These are phyloP conservation scores for Aphyosemion australe DNA, from an alignment of 2,113 vertebrate genomes.

Conservation along the genomic window DNA sequence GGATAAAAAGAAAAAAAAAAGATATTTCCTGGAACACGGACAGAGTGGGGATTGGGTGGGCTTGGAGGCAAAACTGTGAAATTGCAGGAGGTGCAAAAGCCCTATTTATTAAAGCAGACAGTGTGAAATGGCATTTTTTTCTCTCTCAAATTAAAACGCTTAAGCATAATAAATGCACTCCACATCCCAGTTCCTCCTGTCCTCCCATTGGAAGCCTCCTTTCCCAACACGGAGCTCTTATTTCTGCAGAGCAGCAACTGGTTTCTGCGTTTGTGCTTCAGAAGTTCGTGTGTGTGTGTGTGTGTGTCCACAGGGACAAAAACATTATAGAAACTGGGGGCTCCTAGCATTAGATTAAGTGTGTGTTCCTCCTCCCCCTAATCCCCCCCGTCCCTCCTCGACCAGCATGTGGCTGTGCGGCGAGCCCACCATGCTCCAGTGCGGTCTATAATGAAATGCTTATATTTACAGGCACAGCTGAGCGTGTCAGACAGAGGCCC, in stretches of 20 bases:
- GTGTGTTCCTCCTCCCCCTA: constrained; percentile 78
- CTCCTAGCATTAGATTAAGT: constrained; percentile 85
- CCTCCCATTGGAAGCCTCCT: constrained; percentile 49
- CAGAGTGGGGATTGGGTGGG: constrained; percentile 68
- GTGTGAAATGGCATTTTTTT: constrained; percentile 84
- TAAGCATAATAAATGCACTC: constrained; percentile 85
- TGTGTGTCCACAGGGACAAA: constrained; percentile 67
- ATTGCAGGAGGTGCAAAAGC: constrained; percentile 82
- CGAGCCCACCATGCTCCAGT: constrained; percentile 92
- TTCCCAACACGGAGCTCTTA: constrained; percentile 59
- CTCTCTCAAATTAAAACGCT: constrained; percentile 78
- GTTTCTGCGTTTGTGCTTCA: constrained; percentile 55
- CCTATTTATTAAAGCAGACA: constrained; percentile 85
- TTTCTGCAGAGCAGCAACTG: constrained; percentile 70
- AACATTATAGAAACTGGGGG: constrained; percentile 73
- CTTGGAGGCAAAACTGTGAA: constrained; percentile 82
- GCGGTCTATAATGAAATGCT: constrained; percentile 99
- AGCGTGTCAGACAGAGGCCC: constrained; percentile 92
- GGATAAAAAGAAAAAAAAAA: constrained; percentile 72
- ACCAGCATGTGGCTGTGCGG: constrained; percentile 81
- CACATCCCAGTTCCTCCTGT: constrained; percentile 72
- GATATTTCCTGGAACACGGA: constrained; percentile 66
- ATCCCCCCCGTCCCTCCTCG: constrained; percentile 63
- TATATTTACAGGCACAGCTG: constrained; percentile 97
- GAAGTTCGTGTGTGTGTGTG: constrained; percentile 25